phyloP scores from a whole-genome alignment of 2,888 invertebrate species.

The Pilophorus perplexus region DNA sequence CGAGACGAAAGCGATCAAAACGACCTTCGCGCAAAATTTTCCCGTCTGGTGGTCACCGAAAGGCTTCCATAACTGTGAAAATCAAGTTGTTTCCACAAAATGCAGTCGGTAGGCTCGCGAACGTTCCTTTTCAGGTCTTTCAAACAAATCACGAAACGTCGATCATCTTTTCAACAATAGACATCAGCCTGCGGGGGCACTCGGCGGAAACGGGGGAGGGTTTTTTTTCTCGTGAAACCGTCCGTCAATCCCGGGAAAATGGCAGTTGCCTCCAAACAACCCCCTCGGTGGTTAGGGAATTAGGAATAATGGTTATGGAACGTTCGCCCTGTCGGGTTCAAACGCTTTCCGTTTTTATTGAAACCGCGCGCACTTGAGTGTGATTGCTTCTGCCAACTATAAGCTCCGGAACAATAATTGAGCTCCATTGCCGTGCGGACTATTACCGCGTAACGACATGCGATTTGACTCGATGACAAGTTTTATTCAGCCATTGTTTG shows the following conservation, averaged over 20 bases:
- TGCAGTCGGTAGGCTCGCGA: too few relatives aligned
- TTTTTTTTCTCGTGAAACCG: background rate
- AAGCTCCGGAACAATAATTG: too few relatives aligned
- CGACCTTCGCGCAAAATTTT: too few relatives aligned
- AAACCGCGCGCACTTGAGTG: too few relatives aligned
- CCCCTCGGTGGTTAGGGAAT: background rate
- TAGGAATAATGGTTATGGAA: background rate
- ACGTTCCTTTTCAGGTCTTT: too few relatives aligned
- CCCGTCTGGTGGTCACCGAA: too few relatives aligned
- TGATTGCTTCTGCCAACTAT: too few relatives aligned
- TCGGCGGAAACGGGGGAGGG: too few relatives aligned
- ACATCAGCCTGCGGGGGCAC: background rate
- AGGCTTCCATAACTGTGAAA: too few relatives aligned
- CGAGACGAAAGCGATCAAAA: too few relatives aligned
- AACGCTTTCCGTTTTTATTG: background rate
- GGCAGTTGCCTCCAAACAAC: too few relatives aligned
- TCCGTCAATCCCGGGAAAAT: background rate
- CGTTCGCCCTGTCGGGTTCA: background rate
- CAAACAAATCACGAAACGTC: background rate
- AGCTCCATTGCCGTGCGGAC: background rate
- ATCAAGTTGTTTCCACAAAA: too few relatives aligned
- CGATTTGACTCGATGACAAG: constrained; percentile 19
- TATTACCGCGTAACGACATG: background rate
- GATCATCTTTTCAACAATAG: background rate
- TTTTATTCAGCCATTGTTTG: constrained; percentile 18